Percentiles rank a stretch among this genome's conserved stretches.
Evolutionary conservation across 1,140 invertebrate genomes (phyloP).

Genomic region (Apis dorsata): DNA sequence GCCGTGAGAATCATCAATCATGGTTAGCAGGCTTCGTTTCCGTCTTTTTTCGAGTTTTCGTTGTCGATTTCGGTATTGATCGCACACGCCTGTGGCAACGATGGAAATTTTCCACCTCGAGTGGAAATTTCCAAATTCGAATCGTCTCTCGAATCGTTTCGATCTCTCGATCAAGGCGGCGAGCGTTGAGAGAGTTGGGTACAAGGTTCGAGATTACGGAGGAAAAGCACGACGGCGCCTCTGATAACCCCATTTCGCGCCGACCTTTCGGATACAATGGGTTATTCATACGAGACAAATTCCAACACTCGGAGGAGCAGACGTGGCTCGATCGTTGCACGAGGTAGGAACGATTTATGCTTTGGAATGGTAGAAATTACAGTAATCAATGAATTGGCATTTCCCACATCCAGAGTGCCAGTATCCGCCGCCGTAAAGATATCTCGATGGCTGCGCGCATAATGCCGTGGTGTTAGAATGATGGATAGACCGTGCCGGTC

Average conservation of each 20-base stretch:
- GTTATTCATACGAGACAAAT: constrained; percentile 41
- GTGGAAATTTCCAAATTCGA: too few species aligned
- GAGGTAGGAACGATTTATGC: constrained; percentile 43
- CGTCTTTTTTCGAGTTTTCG: constrained; percentile 14
- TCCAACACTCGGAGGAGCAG: constrained; percentile 24
- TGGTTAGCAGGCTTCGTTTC: constrained; percentile 28
- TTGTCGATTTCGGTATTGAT: neutral
- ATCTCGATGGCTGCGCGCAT: constrained; percentile 45
- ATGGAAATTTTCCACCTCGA: neutral
- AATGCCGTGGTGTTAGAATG: constrained; percentile 60
- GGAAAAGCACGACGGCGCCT: neutral
- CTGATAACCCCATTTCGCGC: constrained; percentile 6
- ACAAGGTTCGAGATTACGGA: neutral
- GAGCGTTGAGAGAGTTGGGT: too few species aligned
- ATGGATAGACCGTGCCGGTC: constrained; percentile 42
- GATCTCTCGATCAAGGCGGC: too few species aligned
- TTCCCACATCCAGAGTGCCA: constrained; percentile 60
- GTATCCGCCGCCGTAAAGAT: constrained; percentile 41
- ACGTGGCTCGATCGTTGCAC: neutral
- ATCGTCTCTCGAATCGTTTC: too few species aligned
- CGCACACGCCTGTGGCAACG: neutral
- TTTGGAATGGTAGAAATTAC: constrained; percentile 57
- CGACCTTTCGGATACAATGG: constrained; percentile 31
- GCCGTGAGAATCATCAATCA: constrained; percentile 53
- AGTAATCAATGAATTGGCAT: constrained; percentile 69